phyloP scores from a whole-genome alignment of 2,888 invertebrate species.

The Embidobia sp. region DNA sequence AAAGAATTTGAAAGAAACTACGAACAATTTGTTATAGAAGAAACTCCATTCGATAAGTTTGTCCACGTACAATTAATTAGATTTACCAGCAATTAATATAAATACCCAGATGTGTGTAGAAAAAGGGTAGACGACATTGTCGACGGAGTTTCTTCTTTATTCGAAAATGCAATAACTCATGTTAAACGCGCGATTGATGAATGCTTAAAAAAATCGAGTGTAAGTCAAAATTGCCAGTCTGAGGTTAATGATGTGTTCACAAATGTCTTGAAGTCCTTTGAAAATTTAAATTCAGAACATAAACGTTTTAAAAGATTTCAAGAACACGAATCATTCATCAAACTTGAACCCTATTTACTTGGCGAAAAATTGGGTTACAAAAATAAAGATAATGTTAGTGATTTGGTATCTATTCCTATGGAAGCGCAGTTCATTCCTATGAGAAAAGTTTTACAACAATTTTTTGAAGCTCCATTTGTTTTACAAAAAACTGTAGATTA shows the following conservation, averaged over 20 bases:
- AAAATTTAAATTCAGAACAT: background rate
- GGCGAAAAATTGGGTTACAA: background rate
- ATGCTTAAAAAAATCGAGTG: background rate
- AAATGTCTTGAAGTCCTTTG: background rate
- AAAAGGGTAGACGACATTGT: constrained; percentile 25
- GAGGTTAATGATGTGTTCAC: too few species aligned
- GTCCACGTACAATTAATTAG: background rate
- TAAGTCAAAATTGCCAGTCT: constrained; percentile 5
- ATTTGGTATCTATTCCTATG: background rate
- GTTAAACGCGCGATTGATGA: constrained; percentile 4
- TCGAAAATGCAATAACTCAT: background rate
- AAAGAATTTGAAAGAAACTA: background rate
- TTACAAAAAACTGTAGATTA: constrained; percentile 50
- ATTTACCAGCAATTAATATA: constrained; percentile 29
- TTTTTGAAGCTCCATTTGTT: constrained; percentile 59
- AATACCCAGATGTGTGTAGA: constrained; percentile 40
- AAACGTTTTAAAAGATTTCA: constrained; percentile 11
- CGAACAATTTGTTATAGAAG: background rate
- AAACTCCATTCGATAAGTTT: background rate
- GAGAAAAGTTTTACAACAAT: constrained; percentile 53
- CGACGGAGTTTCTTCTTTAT: constrained; percentile 1
- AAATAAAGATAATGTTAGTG: constrained; percentile 2
- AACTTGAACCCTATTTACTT: constrained; percentile 2
- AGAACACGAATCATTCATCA: constrained; percentile 4
- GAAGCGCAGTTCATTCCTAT: constrained; percentile 62